Conservation (phyloP, 1,140 invertebrate genomes). For the Drosophila tani region DNA sequence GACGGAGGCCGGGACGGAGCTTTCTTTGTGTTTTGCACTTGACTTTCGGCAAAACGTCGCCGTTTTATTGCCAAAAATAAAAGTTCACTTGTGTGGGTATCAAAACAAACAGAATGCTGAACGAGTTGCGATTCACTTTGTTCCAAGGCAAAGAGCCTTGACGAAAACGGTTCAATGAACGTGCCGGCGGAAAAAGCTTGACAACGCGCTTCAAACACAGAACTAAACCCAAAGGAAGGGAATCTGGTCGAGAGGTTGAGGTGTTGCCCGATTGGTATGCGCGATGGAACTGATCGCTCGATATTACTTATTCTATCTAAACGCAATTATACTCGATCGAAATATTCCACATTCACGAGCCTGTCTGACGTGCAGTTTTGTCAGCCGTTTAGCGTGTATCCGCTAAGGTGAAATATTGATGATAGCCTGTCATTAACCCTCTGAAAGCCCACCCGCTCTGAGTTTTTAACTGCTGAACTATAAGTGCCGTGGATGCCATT, state of each 20-base stretch:
- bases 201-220: slow-evolving; percentile 27
- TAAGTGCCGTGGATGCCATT: too few species aligned
- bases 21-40: slow-evolving; percentile 79
- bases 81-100: slow-evolving; percentile 41
- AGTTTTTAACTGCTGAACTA: not conserved
- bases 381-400: slow-evolving; percentile 41
- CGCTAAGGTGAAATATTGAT: slow-evolving; percentile 42
- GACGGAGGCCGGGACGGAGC: slow-evolving; percentile 6
- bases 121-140: slow-evolving; percentile 68
- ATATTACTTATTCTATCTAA: slow-evolving; percentile 29
- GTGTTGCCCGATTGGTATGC: slow-evolving; percentile 39
- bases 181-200: slow-evolving; percentile 40
- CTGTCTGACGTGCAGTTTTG: slow-evolving; percentile 28
- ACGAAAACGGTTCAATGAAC: slow-evolving; percentile 71
- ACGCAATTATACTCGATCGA: slow-evolving; percentile 33
- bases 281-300: slow-evolving; percentile 40
- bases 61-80: slow-evolving; percentile 79
- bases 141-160: slow-evolving; percentile 64
- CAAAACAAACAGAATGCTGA: slow-evolving; percentile 53
- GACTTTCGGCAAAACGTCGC: slow-evolving; percentile 67
- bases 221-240: slow-evolving; percentile 3
- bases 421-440: slow-evolving; percentile 24
- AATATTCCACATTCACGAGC: slow-evolving; percentile 57
- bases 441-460: not conserved
- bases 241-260: slow-evolving; percentile 1